Evolutionary conservation across 2,888 invertebrate genomes (phyloP).

Genomic region (Cataglyphis rosenhaueri): DNA sequence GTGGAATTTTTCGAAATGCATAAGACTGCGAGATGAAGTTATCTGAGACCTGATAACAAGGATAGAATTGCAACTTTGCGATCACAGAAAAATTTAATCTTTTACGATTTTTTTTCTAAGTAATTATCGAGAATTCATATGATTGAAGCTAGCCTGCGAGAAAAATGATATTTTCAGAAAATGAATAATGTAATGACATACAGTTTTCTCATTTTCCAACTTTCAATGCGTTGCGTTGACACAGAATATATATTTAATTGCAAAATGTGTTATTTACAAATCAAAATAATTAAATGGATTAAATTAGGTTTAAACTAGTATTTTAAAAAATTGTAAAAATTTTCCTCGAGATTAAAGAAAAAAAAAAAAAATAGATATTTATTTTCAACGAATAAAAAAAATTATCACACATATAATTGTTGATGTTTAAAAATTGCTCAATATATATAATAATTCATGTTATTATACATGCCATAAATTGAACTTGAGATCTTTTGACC

Average conservation of each 20-base stretch:
- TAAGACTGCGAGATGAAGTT: neutral
- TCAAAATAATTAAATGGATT: neutral
- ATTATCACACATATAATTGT: neutral
- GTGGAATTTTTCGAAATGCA: neutral
- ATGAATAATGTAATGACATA: neutral
- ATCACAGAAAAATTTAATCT: conserved; percentile 4
- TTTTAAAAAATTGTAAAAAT: neutral
- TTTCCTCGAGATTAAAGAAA: neutral
- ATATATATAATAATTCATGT: neutral
- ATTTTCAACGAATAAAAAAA: neutral
- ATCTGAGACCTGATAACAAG: conserved; percentile 9
- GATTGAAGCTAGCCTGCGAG: neutral
- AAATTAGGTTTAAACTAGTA: neutral
- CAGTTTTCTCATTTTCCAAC: neutral
- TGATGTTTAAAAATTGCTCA: neutral
- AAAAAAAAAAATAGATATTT: neutral
- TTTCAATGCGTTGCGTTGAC: neutral
- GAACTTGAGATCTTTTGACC: neutral
- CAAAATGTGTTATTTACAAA: neutral
- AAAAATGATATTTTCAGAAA: neutral
- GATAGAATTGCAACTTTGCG: neutral
- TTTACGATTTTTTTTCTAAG: neutral
- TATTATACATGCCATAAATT: neutral
- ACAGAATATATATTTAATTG: neutral
- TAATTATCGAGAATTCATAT: neutral